Conservation (phyloP, 2,113 vertebrate genomes). For the Marmota flaviventris region DNA sequence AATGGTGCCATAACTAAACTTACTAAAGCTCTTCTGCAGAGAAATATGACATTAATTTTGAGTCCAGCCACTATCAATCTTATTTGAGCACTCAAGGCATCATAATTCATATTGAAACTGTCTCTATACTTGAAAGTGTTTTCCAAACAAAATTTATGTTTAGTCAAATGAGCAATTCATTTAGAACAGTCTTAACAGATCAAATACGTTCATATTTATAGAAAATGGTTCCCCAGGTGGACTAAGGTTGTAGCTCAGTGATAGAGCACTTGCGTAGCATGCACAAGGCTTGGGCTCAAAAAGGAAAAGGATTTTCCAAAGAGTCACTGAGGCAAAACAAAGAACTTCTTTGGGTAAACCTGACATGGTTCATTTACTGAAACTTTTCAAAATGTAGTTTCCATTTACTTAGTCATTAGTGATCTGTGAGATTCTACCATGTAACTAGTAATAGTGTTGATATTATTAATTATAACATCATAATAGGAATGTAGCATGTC, state of each 20-base stretch:
- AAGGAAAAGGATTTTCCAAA: neutral
- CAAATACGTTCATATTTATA: conserved; percentile 50
- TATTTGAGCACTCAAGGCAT: conserved; percentile 9
- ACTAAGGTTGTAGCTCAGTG: neutral
- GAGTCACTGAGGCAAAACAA: neutral
- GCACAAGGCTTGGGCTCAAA: neutral
- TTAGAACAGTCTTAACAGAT: conserved; percentile 56
- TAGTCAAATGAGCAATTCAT: conserved; percentile 65
- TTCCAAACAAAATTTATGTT: conserved; percentile 78
- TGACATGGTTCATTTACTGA: neutral
- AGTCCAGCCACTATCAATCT: conserved; percentile 71
- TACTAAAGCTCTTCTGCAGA: conserved; percentile 59
- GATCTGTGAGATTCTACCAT: neutral
- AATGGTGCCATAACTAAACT: conserved; percentile 71
- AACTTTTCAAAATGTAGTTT: conserved; percentile 12
- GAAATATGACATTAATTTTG: conserved; percentile 71
- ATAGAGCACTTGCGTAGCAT: neutral
- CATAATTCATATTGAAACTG: conserved; percentile 74
- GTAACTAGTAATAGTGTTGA: neutral
- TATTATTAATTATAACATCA: neutral
- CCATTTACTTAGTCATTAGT: neutral
- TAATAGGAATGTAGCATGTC: neutral
- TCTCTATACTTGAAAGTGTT: conserved; percentile 57
- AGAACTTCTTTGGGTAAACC: neutral
- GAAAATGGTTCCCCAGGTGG: conserved; percentile 36